Percentiles rank a stretch among this genome's conserved stretches.
Conservation (phyloP, 2,888 invertebrate species). For the Pharmacophagus antenor region DNA sequence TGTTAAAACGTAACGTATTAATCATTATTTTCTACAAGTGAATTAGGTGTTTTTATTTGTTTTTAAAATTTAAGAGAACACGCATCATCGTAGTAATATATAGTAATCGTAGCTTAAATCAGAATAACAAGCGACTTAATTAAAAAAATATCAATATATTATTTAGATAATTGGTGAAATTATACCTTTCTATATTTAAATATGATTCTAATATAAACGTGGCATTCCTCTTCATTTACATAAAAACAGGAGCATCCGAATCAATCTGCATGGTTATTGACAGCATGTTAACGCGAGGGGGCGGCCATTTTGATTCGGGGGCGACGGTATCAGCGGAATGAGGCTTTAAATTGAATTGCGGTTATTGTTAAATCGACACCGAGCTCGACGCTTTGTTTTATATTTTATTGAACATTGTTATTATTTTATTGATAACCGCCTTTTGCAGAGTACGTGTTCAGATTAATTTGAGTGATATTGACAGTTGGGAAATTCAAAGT, state of each 20-base stretch:
- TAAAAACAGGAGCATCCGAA: slow-evolving; percentile 9
- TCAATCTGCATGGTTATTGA: slow-evolving; percentile 18
- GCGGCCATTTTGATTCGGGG: slow-evolving; percentile 28
- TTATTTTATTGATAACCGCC: slow-evolving; percentile 16
- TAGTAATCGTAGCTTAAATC: no score
- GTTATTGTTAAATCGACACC: slow-evolving; percentile 29
- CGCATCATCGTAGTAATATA: no score
- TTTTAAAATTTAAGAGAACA: no score
- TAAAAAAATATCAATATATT: no score
- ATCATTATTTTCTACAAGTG: no score
- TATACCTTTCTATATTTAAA: no score
- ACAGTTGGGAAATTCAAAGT: no score
- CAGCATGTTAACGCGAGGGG: slow-evolving; percentile 24
- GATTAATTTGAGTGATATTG: background rate
- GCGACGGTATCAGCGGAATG: slow-evolving; percentile 17
- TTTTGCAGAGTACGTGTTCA: background rate
- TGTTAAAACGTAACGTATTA: no score
- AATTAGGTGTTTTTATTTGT: no score
- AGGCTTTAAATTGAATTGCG: slow-evolving; percentile 30
- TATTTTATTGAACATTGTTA: slow-evolving; percentile 22
- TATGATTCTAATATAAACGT: no score
- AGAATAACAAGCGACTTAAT: no score
- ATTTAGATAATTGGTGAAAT: no score
- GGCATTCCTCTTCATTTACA: background rate
- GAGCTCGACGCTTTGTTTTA: slow-evolving; percentile 17